Evolutionary conservation across 2,113 vertebrate genomes (phyloP).

Genomic region (Hypocryptadius cinnamomeus): DNA sequence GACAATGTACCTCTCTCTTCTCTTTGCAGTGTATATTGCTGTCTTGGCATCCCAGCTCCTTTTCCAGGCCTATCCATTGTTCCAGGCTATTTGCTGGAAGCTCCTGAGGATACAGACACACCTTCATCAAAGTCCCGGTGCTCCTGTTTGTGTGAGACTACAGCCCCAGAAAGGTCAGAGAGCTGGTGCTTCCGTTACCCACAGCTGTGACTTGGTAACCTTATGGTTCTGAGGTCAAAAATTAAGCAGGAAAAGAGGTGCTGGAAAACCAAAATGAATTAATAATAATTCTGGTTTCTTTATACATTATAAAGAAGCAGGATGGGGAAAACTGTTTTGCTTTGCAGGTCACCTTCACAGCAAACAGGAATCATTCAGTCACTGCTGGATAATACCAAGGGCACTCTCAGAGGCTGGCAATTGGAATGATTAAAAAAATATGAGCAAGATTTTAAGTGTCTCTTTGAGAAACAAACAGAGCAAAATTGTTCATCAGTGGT

Average conservation of each 20-base stretch:
- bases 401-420: background rate
- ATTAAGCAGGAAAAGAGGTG: background rate
- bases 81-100: background rate
- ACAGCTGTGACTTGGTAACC: background rate
- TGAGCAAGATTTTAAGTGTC: background rate
- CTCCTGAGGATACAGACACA: background rate
- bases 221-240: background rate
- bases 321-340: background rate
- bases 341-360: conserved; percentile 16
- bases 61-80: background rate
- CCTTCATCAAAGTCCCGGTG: background rate
- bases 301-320: background rate
- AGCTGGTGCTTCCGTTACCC: background rate
- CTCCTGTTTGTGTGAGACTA: background rate
- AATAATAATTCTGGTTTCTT: background rate
- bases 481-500: background rate
- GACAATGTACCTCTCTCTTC: background rate
- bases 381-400: background rate
- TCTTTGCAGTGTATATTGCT: background rate
- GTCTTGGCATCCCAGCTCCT: fast-evolving
- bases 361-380: background rate
- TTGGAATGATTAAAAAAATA: background rate
- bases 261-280: background rate
- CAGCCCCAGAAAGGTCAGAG: background rate
- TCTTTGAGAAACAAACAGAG: background rate